These are phyloP conservation scores for Xenopus laevis DNA, from an alignment of 2,113 vertebrate species.

Conservation along the genomic window DNA sequence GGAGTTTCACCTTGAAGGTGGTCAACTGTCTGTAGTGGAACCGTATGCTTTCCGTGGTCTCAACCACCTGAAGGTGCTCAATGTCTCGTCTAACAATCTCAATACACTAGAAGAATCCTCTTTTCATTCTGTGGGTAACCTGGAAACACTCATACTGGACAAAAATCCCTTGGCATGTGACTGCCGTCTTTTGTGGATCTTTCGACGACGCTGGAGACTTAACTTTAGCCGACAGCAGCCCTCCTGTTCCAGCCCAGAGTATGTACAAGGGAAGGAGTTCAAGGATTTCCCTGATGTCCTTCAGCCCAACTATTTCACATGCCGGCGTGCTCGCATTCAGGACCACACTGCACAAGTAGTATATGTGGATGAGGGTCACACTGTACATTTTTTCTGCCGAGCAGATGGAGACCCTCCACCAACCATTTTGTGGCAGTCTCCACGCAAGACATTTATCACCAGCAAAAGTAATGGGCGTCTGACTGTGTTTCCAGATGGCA, in stretches of 20 bases:
- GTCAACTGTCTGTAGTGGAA: conserved; percentile 83
- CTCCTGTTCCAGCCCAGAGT: conserved; percentile 88
- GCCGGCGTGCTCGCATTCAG: conserved; percentile 88
- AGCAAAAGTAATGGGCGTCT: conserved; percentile 92
- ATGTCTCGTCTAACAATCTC: conserved; percentile 88
- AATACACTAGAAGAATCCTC: conserved; percentile 90
- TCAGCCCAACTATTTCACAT: conserved; percentile 94
- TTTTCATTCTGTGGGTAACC: conserved; percentile 94
- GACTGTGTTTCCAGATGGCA: conserved; percentile 92
- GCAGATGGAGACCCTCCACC: conserved; percentile 93
- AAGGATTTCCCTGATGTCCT: conserved; percentile 94
- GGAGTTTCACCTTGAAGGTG: conserved; percentile 93
- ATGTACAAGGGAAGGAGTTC: conserved; percentile 96
- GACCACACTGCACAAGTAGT: conserved; percentile 93
- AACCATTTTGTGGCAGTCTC: conserved; percentile 90
- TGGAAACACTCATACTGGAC: conserved; percentile 91
- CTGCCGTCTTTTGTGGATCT: conserved; percentile 94
- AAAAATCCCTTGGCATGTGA: conserved; percentile 94
- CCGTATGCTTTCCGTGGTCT: conserved; percentile 92
- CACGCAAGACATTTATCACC: conserved; percentile 92
- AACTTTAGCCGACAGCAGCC: conserved; percentile 96
- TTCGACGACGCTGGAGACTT: conserved; percentile 91
- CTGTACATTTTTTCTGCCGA: conserved; percentile 89
- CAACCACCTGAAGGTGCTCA: conserved; percentile 92
- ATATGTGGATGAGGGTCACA: conserved; percentile 91